These are phyloP conservation scores for Myodes glareolus DNA, from an alignment of 2,113 vertebrate species.

Conservation along the genomic window DNA sequence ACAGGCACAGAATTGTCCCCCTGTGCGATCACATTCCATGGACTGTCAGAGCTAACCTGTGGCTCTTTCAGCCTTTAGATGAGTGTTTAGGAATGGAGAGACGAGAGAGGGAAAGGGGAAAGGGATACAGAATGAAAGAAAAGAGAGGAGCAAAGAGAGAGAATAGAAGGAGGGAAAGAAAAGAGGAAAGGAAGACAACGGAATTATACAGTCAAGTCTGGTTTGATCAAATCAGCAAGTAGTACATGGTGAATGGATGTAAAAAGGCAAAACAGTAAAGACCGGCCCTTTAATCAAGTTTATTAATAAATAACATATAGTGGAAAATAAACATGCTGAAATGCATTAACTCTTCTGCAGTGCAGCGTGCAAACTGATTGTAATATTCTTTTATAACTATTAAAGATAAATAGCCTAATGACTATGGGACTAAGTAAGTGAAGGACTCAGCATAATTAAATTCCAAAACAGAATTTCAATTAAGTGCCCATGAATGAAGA, in stretches of 20 bases:
- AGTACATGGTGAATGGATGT: background rate
- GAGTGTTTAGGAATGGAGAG: background rate
- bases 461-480: conserved; percentile 1
- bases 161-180: background rate
- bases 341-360: background rate
- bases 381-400: background rate
- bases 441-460: background rate
- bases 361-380: background rate
- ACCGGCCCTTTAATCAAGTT: background rate
- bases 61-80: background rate
- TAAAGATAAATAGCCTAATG: background rate
- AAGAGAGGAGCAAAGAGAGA: rapidly evolving
- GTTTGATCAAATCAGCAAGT: background rate
- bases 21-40: background rate
- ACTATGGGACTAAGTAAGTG: background rate
- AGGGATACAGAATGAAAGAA: background rate
- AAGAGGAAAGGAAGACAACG: background rate
- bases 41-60: background rate
- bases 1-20: background rate
- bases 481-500: background rate
- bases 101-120: background rate
- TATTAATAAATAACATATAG: background rate
- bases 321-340: background rate
- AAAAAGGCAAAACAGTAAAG: background rate
- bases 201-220: background rate